Conservation (phyloP, 2,797 vertebrate genomes). For the Urosaurus nigricauda region DNA sequence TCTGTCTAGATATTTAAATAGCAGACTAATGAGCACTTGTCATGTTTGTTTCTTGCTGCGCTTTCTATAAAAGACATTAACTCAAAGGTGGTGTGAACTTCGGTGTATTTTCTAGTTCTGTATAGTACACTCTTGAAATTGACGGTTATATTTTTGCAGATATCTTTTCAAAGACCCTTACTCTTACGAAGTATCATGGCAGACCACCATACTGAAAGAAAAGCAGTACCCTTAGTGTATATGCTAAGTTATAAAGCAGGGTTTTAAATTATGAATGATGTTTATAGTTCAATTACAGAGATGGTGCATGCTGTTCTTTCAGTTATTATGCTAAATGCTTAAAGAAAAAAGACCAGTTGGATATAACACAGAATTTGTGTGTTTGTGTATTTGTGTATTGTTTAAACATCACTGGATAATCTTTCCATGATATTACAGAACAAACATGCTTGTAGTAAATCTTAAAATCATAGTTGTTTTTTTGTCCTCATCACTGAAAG, state of each 20-base stretch:
- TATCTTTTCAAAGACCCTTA: slow-evolving; percentile 57
- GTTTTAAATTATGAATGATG: slow-evolving; percentile 57
- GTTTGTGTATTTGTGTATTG: slow-evolving; percentile 6
- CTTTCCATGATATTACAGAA: slow-evolving; percentile 37
- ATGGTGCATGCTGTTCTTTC: background rate
- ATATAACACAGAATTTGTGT: background rate
- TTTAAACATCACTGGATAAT: slow-evolving; percentile 33
- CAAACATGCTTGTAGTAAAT: background rate
- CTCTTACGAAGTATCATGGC: slow-evolving; percentile 35
- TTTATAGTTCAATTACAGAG: slow-evolving; percentile 47
- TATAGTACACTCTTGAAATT: slow-evolving; percentile 65
- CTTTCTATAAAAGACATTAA: slow-evolving; percentile 65
- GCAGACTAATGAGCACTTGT: slow-evolving; percentile 53
- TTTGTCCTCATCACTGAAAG: slow-evolving; percentile 39
- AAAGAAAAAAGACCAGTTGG: accelerated
- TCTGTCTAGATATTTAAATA: slow-evolving; percentile 53
- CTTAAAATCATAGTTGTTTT: slow-evolving; percentile 14
- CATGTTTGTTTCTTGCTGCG: slow-evolving; percentile 50
- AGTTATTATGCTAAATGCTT: slow-evolving; percentile 28
- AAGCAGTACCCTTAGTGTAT: slow-evolving; percentile 25
- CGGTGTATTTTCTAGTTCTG: slow-evolving; percentile 62
- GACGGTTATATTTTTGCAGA: slow-evolving; percentile 66
- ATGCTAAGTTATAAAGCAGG: slow-evolving; percentile 63
- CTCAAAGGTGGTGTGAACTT: slow-evolving; percentile 50
- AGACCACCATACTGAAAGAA: slow-evolving; percentile 44